Conservation (phyloP, 2,888 invertebrate species). For the Pristionchus maxplancki region DNA sequence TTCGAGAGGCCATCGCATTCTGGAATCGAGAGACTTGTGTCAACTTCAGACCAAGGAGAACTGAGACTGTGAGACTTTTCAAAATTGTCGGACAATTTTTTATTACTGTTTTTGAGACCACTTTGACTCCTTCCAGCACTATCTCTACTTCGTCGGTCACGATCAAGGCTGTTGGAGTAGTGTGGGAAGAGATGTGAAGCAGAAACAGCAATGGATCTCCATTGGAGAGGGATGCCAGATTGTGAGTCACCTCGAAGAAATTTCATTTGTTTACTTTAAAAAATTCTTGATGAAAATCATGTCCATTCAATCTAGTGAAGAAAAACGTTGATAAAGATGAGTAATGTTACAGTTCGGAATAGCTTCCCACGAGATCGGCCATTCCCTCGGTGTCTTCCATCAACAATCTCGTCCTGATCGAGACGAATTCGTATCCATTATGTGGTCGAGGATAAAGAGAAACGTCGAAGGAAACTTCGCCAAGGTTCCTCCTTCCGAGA, state of each 20-base stretch:
- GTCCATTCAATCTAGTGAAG: no score
- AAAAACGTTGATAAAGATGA: no score
- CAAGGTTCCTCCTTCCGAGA: no score
- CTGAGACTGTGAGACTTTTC: not conserved
- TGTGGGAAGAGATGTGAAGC: constrained; percentile 40
- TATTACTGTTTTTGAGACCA: no score
- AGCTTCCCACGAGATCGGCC: constrained; percentile 35
- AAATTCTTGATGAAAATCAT: no score
- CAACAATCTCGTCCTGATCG: constrained; percentile 47
- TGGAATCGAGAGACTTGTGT: constrained; percentile 47
- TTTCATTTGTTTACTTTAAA: no score
- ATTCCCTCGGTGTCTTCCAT: constrained; percentile 47
- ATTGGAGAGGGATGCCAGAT: constrained; percentile 45
- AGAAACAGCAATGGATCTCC: constrained; percentile 44
- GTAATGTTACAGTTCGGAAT: constrained; percentile 35
- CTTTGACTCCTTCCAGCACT: no score
- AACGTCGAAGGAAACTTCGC: constrained; percentile 13
- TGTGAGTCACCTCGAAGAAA: not conserved
- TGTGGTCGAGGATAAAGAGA: not conserved
- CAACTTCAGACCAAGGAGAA: constrained; percentile 16
- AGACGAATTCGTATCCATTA: constrained; percentile 27
- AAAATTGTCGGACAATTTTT: no score
- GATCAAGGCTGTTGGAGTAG: constrained; percentile 49
- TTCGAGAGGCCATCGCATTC: constrained; percentile 12
- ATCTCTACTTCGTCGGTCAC: constrained; percentile 45